These are phyloP conservation scores for Oostethus manadensis DNA, from an alignment of 2,113 vertebrate genomes.

Conservation along the genomic window DNA sequence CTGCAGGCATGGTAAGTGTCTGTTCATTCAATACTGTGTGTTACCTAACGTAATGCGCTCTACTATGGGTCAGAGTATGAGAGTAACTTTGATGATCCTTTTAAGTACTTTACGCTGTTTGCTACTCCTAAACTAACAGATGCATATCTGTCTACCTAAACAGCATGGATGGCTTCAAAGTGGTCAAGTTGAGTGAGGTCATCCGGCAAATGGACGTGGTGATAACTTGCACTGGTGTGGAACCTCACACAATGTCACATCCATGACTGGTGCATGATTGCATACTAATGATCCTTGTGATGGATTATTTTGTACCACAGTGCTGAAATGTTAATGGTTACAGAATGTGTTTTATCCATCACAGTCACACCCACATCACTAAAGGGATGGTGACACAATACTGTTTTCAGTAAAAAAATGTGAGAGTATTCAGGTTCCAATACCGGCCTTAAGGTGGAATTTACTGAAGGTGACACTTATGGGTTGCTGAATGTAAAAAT, in stretches of 20 bases:
- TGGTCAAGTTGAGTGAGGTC: slow-evolving; percentile 95
- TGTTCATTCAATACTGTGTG: slow-evolving; percentile 2
- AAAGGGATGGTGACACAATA: no score
- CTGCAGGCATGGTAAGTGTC: slow-evolving; percentile 91
- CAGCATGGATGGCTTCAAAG: slow-evolving; percentile 98
- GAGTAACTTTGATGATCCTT: background rate
- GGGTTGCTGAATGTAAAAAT: no score
- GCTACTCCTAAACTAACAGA: background rate
- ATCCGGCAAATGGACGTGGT: slow-evolving; percentile 96
- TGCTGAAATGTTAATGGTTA: no score
- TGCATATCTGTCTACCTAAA: slow-evolving; percentile 13
- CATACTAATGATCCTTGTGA: no score
- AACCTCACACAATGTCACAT: slow-evolving; percentile 12
- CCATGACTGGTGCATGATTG: no score
- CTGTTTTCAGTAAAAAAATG: no score
- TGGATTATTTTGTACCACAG: no score
- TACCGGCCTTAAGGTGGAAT: no score
- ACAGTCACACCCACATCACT: no score
- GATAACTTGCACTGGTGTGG: slow-evolving; percentile 95
- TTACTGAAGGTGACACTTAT: no score
- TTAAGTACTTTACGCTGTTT: background rate
- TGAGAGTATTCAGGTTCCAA: no score
- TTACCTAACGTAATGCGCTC: background rate
- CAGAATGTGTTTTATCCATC: no score
- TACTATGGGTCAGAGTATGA: background rate